Base-by-base conservation (phyloP, 2,797 vertebrate genomes). In the Pipistrellus pipistrellus region DNA sequence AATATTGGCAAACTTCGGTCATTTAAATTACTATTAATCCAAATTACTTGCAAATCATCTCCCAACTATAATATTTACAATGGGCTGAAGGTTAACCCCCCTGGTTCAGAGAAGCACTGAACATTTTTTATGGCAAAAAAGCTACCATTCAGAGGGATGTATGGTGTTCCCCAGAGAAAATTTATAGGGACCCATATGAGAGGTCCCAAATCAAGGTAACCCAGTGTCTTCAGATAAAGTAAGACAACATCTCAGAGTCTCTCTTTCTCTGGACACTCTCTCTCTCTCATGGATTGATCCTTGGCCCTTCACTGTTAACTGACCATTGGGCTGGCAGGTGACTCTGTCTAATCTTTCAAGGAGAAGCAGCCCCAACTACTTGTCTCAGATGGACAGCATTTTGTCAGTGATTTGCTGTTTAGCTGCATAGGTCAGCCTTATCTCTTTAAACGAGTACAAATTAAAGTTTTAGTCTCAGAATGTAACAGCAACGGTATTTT, bases 371-470 rank as follows among this genome's bases (percentile, higher is more conserved):
- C 11, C 41, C 41, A 69, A 8, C 23, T 15, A 21, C 57, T 82
- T 27, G 25, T 78, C 69, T 89, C 44, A n/a, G 80, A 73, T 20
- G 30, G 30, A 46, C 48, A 75, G 71, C 57, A 73, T 78, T 89
- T 94, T 76, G 41, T 75, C 85, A 55, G 38, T 51, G 41, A 57
- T 77, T 94, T 93, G 41, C 75, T 41, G 2, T 64, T 93, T 84
- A 80, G 48, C 90, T 78, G 25, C 53, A 57, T 73, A 89, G 32
- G 64, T 76, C 64, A 69, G 44, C 18, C 14, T 91, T 44, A 83
- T 68, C 62, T 93, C 76, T 96, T 97, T 91, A 89, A 95, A 97
- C 89, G 92, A 96, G 92, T 78, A 93, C 77, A 93, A 88, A 97
- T 94, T 68, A 44, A 93, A 81, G 85, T 95, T 96, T 96, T 96